These are phyloP conservation scores for Gallinago paraguaiae DNA, from an alignment of 2,113 vertebrate genomes.

Conservation along the genomic window DNA sequence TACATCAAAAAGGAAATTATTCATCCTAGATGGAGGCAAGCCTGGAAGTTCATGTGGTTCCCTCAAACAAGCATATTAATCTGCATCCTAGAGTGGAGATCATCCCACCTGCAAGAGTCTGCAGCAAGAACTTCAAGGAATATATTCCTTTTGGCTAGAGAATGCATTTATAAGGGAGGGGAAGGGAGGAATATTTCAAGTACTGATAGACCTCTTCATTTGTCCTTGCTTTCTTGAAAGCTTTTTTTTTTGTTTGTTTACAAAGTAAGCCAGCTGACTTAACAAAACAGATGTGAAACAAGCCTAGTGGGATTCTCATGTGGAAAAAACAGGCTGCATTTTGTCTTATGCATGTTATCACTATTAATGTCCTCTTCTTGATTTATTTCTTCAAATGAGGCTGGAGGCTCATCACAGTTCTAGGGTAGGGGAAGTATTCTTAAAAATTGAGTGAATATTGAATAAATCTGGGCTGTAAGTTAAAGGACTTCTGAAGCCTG, in stretches of 20 bases:
- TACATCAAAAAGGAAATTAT: background rate
- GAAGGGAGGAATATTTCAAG: background rate
- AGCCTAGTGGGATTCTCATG: background rate
- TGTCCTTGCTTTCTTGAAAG: conserved; percentile 2
- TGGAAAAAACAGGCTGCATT: background rate
- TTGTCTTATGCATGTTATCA: background rate
- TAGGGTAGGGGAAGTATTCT: background rate
- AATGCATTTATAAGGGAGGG: background rate
- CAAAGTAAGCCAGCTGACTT: background rate
- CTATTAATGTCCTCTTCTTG: background rate
- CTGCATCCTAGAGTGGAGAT: background rate
- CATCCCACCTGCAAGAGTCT: background rate
- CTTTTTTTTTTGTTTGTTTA: background rate
- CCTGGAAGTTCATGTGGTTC: background rate
- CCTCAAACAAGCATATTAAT: background rate
- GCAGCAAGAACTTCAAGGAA: background rate
- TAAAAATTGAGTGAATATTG: background rate
- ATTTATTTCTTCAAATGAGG: background rate
- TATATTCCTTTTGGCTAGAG: background rate
- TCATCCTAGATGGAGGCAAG: background rate
- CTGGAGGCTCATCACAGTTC: background rate
- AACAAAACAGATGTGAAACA: background rate
- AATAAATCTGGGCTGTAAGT: background rate
- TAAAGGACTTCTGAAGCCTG: background rate
- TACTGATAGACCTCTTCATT: background rate